Evolutionary conservation across 1,140 invertebrate species (phyloP).

Genomic region (Cydia fagiglandana): DNA sequence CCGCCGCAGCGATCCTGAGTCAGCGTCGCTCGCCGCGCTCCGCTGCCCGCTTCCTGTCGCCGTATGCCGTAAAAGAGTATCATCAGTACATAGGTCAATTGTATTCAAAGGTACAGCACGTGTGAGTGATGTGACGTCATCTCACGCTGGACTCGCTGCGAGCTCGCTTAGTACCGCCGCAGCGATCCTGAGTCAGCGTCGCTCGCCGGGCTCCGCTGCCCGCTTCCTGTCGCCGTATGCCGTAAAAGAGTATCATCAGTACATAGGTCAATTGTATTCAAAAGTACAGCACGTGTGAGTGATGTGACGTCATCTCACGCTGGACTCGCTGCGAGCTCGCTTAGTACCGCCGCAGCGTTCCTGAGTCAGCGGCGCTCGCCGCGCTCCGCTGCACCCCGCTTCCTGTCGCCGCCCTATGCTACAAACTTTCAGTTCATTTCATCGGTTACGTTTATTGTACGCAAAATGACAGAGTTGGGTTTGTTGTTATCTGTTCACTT

Average conservation of each 20-base stretch:
- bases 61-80: constrained; percentile 52
- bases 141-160: too few species aligned
- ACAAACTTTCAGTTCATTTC: constrained; percentile 70
- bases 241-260: constrained; percentile 57
- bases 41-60: constrained; percentile 66
- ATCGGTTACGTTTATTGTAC: constrained; percentile 50
- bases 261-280: constrained; percentile 40
- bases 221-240: constrained; percentile 69
- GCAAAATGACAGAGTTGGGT: constrained; percentile 51
- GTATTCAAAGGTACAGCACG: constrained; percentile 42
- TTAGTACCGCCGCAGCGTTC: constrained; percentile 42
- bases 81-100: too few species aligned
- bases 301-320: neutral
- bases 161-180: constrained; percentile 37
- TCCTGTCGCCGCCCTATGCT: constrained; percentile 69
- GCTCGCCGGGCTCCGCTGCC: constrained; percentile 54
- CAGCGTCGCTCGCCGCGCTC: constrained; percentile 59
- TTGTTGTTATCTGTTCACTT: constrained; percentile 31
- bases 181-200: constrained; percentile 62
- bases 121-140: constrained; percentile 43
- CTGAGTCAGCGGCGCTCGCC: constrained; percentile 64
- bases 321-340: neutral
- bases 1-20: constrained; percentile 51
- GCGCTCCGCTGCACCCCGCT: constrained; percentile 61
- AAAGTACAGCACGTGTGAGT: neutral